Evolutionary conservation across 2,888 invertebrate genomes (phyloP).

Genomic region (Andrena fulva): DNA sequence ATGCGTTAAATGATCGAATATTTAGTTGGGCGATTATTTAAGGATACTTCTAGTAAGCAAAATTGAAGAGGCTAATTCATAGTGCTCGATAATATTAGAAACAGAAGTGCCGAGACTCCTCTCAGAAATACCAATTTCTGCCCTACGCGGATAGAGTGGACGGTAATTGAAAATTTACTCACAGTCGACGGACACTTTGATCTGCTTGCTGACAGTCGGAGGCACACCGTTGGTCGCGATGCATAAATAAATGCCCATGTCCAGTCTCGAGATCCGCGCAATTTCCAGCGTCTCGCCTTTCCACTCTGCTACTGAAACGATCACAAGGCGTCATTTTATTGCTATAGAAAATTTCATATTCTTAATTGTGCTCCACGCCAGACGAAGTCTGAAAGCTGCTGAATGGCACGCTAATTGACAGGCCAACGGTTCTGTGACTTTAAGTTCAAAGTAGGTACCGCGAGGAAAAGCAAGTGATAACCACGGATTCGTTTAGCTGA

Average conservation of each 20-base stretch:
- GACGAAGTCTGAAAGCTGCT: background rate
- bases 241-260: constrained; percentile 97
- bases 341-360: constrained; percentile 5
- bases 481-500: background rate
- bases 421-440: background rate
- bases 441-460: background rate
- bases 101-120: no score
- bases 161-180: constrained; percentile 86
- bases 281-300: constrained; percentile 94
- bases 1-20: no score
- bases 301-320: constrained; percentile 91
- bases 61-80: no score
- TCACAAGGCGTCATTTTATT: background rate
- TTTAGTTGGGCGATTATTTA: no score
- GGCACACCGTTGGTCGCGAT: constrained; percentile 96
- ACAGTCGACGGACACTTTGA: constrained; percentile 98
- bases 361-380: background rate
- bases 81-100: no score
- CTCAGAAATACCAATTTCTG: no score
- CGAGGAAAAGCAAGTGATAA: background rate
- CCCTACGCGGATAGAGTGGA: no score
- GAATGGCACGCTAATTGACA: constrained; percentile 27
- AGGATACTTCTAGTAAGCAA: no score
- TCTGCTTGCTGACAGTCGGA: constrained; percentile 95
- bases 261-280: constrained; percentile 93